Evolutionary conservation across 2,113 vertebrate species (phyloP), one percentile per base, ranked within the genome.

Genomic region (Psettodes erumei): DNA sequence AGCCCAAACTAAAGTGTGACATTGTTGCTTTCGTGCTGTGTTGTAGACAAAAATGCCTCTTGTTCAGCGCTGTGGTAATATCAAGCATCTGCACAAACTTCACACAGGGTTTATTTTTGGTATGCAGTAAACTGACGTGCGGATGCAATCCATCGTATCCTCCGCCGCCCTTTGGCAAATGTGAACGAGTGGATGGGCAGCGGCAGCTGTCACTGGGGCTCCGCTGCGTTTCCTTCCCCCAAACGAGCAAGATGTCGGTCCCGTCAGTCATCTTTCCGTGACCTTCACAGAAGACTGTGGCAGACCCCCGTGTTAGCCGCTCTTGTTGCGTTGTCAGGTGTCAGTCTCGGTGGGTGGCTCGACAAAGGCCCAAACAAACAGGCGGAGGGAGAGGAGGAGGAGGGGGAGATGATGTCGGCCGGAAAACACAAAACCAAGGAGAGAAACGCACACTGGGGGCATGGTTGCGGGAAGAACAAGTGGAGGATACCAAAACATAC

Each of bases 221-320:
- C 58, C 18, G 18, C 68, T 74, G 78, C 73, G 81, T 88, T 89
- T 69, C n/a, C 82, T 83, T 79, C 66, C 62, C 68, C 65, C 15
- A 65, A 82, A 81, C 45, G 63, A 79, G 77, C 72, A 55, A 86
- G 80, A 59, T 4, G 50, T 75, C 78, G 81, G 86, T 86, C 81
- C 83, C 84, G 84, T 85, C 91, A 86, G 78, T 88, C 77, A 87
- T 85, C 82, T 89, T 47, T 79, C 51, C 75, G 2, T 65, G 85
- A 86, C 90, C 84, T 89, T 89, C 87, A 81, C 42, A 37, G 37
- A 40, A 77, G 63, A 38, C 43, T 16, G 73, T 64, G 75, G 87
- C 60, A 10, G 72, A 72, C 79, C 82, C 79, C 50, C n/a, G n/a
- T 71, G 79, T 75, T 77, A 8, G 60, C 6, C n/a, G 18, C 65